These are phyloP conservation scores for Nephila pilipes DNA, from an alignment of 1,140 invertebrate species.

Conservation along the genomic window DNA sequence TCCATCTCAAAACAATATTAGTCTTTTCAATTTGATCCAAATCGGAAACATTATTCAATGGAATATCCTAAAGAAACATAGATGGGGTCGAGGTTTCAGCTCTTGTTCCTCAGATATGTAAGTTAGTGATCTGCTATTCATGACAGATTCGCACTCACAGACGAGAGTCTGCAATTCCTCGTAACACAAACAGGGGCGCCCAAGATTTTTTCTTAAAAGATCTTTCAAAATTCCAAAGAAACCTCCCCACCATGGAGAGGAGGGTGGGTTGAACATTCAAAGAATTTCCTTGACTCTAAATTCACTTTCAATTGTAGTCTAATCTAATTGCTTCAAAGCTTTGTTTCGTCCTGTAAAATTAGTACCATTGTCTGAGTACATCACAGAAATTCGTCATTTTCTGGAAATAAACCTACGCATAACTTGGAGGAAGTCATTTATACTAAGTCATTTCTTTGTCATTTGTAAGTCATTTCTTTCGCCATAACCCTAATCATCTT, in stretches of 20 bases:
- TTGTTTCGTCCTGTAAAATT: too few species aligned
- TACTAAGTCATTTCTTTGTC: too few species aligned
- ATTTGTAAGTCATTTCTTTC: too few species aligned
- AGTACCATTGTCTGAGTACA: too few species aligned
- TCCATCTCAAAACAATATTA: constrained; percentile 31
- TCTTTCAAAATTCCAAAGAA: background rate
- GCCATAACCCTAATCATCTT: background rate
- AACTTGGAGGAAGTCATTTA: background rate
- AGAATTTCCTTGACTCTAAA: background rate
- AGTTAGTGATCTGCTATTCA: constrained; percentile 59
- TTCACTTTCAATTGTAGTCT: too few species aligned
- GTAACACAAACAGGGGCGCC: background rate
- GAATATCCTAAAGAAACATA: constrained; percentile 15
- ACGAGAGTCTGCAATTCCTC: constrained; percentile 37
- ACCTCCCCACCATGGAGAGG: background rate
- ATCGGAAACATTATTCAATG: constrained; percentile 20
- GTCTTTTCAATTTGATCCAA: constrained; percentile 21
- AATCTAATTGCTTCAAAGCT: too few species aligned
- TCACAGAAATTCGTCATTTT: background rate
- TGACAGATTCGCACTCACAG: constrained; percentile 38
- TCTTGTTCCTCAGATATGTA: background rate
- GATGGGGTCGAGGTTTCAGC: background rate
- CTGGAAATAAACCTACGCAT: background rate
- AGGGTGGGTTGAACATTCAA: background rate
- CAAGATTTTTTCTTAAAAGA: background rate